These are phyloP conservation scores for Leuciscus waleckii DNA, from an alignment of 2,797 vertebrate species.

Conservation along the genomic window DNA sequence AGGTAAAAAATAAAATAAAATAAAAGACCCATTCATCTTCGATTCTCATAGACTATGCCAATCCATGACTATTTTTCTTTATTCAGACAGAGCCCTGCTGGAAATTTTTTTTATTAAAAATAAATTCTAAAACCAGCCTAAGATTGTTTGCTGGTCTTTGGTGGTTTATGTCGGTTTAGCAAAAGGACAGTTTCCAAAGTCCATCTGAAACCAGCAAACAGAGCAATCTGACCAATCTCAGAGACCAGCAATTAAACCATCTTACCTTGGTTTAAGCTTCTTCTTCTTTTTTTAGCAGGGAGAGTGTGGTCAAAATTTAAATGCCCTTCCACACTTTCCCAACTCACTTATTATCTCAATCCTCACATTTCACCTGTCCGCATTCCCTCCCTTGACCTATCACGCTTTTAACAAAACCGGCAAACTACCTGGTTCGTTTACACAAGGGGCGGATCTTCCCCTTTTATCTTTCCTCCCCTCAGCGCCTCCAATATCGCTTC, in stretches of 20 bases:
- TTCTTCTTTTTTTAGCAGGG: not conserved
- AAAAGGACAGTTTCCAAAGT: not conserved
- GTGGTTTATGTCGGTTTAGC: not conserved
- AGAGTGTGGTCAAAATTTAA: not conserved
- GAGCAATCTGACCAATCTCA: not conserved
- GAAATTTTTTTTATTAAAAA: too few species aligned
- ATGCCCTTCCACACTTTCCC: constrained; percentile 22
- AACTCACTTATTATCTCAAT: not conserved
- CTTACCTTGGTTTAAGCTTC: not conserved
- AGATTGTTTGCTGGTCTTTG: not conserved
- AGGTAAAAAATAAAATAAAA: not conserved
- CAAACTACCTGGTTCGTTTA: constrained; percentile 62
- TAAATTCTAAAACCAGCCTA: not conserved
- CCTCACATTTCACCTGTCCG: constrained; percentile 16
- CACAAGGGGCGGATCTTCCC: constrained; percentile 66
- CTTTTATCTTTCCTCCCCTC: constrained; percentile 56
- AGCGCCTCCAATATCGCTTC: constrained; percentile 40
- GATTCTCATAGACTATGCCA: not conserved
- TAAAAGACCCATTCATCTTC: not conserved
- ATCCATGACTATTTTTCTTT: not conserved
- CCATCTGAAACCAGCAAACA: not conserved
- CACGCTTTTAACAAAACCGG: constrained; percentile 47
- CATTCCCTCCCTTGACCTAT: not conserved
- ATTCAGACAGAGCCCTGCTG: not conserved
- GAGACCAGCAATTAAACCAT: not conserved